Conservation (phyloP, 2,797 vertebrate genomes). For the Danio tinwini region DNA sequence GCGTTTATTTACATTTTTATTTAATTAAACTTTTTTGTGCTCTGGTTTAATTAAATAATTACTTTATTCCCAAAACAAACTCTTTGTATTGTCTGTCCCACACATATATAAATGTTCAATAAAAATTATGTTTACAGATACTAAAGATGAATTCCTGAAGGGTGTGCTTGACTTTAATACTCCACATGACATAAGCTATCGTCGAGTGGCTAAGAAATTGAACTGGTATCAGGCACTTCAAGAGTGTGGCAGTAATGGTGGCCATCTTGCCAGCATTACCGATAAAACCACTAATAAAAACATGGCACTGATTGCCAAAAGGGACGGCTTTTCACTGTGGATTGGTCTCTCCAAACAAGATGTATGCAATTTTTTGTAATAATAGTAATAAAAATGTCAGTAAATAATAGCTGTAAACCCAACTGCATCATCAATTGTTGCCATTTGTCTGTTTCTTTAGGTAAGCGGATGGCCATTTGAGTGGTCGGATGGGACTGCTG, state of each 20-base stretch:
- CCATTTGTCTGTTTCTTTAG: conserved; percentile 67
- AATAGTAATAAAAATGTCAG: not conserved
- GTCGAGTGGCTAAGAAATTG: conserved; percentile 79
- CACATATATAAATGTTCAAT: not conserved
- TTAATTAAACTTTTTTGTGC: not conserved
- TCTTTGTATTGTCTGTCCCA: not conserved
- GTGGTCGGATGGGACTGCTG: conserved; percentile 90
- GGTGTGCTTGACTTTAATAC: conserved; percentile 70
- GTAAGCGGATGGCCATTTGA: conserved; percentile 78
- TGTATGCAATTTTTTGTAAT: conserved; percentile 74
- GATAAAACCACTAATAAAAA: conserved; percentile 76
- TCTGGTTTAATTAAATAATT: not conserved
- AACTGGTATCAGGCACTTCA: conserved; percentile 88
- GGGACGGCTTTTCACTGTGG: conserved; percentile 91
- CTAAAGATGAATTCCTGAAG: conserved; percentile 74
- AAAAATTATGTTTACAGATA: conserved; percentile 60
- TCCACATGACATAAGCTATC: conserved; percentile 79
- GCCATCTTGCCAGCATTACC: conserved; percentile 88
- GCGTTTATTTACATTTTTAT: too few species aligned
- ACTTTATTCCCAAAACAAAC: not conserved
- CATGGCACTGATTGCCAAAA: conserved; percentile 80
- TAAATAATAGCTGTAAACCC: not conserved
- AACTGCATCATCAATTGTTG: not conserved
- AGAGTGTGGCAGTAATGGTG: conserved; percentile 77
- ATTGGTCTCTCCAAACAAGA: conserved; percentile 91